Evolutionary conservation across 2,113 vertebrate species (phyloP).

Genomic region (Ciconia maguari): DNA sequence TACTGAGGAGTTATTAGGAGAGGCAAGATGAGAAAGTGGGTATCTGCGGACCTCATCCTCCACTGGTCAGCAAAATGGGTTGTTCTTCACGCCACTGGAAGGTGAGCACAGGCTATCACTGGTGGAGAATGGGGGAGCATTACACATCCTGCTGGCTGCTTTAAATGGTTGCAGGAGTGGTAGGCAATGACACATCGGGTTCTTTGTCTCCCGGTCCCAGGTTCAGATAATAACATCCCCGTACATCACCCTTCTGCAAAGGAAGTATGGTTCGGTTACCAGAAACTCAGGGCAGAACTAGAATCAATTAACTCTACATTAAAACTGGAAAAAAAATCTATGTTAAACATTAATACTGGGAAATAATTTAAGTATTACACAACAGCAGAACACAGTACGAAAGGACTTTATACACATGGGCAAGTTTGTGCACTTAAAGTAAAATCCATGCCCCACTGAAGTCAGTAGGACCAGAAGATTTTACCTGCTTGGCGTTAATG

Average conservation of each 20-base stretch:
- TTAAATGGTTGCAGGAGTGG: background rate
- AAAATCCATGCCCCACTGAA: background rate
- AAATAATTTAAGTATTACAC: constrained; percentile 47
- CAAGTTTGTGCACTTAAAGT: background rate
- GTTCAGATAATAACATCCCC: background rate
- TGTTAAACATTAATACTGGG: constrained; percentile 58
- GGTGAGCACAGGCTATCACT: background rate
- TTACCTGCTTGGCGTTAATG: background rate
- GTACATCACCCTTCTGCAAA: background rate
- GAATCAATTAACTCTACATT: background rate
- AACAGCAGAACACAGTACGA: background rate
- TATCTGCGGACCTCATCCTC: background rate
- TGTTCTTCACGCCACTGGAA: background rate
- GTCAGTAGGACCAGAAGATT: background rate
- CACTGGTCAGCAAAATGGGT: background rate
- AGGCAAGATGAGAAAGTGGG: background rate
- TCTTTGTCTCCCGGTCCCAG: background rate
- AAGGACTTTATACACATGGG: background rate
- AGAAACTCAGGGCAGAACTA: background rate
- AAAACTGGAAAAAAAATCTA: background rate
- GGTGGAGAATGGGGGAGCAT: background rate
- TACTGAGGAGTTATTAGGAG: background rate
- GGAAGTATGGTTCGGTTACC: background rate
- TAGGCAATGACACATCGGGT: background rate
- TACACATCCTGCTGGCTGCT: background rate